These are phyloP conservation scores for Thereva nobilitata DNA, from an alignment of 2,888 invertebrate species.

Conservation along the genomic window DNA sequence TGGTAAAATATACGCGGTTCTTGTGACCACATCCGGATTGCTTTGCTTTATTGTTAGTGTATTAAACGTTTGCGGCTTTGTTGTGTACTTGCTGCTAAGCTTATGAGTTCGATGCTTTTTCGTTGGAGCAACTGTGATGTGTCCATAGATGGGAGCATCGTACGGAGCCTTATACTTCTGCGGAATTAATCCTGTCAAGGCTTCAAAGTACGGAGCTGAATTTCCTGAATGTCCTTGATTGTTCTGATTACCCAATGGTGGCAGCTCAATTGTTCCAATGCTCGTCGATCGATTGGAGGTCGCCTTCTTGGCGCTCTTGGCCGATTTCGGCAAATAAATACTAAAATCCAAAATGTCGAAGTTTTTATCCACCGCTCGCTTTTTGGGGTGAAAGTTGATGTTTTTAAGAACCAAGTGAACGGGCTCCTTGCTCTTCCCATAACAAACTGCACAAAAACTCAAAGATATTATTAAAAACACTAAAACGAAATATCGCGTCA, in stretches of 20 bases:
- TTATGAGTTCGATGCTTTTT: neutral
- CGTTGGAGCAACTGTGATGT: neutral
- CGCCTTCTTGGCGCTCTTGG: neutral
- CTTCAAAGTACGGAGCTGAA: constrained; percentile 18
- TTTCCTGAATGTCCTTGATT: neutral
- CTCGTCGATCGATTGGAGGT: neutral
- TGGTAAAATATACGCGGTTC: too few relatives aligned
- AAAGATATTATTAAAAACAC: neutral
- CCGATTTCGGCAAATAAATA: constrained; percentile 28
- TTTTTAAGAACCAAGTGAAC: constrained; percentile 34
- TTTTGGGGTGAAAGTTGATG: constrained; percentile 22
- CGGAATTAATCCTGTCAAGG: constrained; percentile 7
- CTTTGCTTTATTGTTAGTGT: too few relatives aligned
- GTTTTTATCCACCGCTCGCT: constrained; percentile 12
- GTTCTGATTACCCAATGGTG: constrained; percentile 1
- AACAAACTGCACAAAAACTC: neutral
- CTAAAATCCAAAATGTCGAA: constrained; percentile 36
- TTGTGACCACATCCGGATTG: too few relatives aligned
- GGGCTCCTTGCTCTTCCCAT: constrained; percentile 3
- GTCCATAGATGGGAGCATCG: neutral
- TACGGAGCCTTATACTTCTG: constrained; percentile 12
- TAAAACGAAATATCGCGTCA: too few relatives aligned
- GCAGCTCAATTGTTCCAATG: neutral
- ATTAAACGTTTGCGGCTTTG: neutral
- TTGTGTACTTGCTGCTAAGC: neutral